Evolutionary conservation across 2,797 vertebrate species (phyloP).

Genomic region (Rhynchonycteris naso): DNA sequence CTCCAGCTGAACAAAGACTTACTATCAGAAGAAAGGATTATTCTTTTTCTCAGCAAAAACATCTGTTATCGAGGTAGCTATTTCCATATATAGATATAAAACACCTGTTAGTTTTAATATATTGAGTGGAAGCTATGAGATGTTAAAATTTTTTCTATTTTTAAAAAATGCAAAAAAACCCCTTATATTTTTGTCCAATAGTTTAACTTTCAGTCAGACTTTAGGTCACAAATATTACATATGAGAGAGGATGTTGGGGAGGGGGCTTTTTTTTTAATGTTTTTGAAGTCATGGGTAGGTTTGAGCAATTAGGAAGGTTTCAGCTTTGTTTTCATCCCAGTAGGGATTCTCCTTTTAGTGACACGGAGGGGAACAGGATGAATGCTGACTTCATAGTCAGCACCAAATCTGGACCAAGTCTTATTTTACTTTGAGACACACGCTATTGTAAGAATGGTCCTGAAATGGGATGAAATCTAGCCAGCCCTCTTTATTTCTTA

Average conservation of each 20-base stretch:
- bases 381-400: background rate
- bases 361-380: too few relatives aligned
- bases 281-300: background rate
- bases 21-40: background rate
- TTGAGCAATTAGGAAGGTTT: background rate
- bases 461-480: background rate
- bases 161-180: background rate
- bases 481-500: background rate
- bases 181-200: background rate
- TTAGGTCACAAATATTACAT: background rate
- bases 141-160: background rate
- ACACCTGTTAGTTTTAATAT: background rate
- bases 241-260: background rate
- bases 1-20: background rate
- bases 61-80: conserved; percentile 4
- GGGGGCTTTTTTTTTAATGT: background rate
- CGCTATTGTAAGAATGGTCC: background rate
- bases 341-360: background rate
- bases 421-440: conserved; percentile 3
- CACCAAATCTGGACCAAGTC: background rate
- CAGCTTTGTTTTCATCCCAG: background rate
- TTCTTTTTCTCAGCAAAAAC: background rate
- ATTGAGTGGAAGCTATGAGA: background rate
- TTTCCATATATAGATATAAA: background rate
- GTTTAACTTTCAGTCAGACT: background rate